Evolutionary conservation across 2,888 invertebrate genomes (phyloP), one percentile per base, ranked within the genome.

Genomic region (Philonicus albiceps): DNA sequence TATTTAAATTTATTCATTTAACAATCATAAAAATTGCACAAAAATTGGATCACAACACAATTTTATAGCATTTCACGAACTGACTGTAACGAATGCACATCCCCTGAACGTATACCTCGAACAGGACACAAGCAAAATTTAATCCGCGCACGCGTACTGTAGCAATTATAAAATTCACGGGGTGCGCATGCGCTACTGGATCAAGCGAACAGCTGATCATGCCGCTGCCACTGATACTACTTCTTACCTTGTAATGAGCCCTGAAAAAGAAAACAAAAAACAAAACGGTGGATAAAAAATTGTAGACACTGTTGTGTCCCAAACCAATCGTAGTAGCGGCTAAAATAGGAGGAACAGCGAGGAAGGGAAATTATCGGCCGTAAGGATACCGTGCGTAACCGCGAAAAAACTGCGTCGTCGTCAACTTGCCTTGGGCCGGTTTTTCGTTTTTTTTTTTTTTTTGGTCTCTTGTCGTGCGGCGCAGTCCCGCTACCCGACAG

Each of bases 211-310:
- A 86, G 81, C 86, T 81, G 86, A 86, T 86, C 43, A 8, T 40
- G 16, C 3, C 31, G 73, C n/a, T 73, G 31, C 31, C 37, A 37
- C 74, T 53, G 86, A 49, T 86, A 86, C 73, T 37, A n/a, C n/a
- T n/a, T n/a, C n/a, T 86, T 86, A 86, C 86, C 73, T 86, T 73
- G 53, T 22, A 84, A 80, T 80, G 53, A 49, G 43, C 43, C 27
- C 40, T 27, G 34, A 37, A 72, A 83, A 81, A 81, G n/a, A n/a
- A n/a, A n/a, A n/a, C n/a, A n/a, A n/a, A n/a, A n/a, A n/a, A n/a
- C n/a, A n/a, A n/a, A n/a, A n/a, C n/a, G n/a, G 49, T 22, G 74
- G 74, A 74, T 0, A 74, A 74, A 74, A 74, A 74, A 74, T 34
- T 31, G 16, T 37, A 3, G 37, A 8, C 16, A n/a, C 16, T 49